Evolutionary conservation across 2,888 invertebrate species (phyloP).

Genomic region (Apamea sordens): DNA sequence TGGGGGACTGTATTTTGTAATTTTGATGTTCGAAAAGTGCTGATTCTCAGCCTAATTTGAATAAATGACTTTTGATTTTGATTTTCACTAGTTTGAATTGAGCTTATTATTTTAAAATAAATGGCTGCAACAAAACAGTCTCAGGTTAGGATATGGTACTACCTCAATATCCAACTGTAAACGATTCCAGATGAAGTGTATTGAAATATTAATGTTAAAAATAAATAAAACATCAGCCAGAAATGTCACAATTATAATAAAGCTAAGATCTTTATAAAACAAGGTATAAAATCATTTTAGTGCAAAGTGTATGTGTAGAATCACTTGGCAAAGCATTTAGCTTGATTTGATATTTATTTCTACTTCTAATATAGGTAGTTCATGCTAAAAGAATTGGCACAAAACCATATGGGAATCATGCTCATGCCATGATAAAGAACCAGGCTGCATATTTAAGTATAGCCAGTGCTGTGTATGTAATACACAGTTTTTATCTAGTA

Average conservation of each 20-base stretch:
- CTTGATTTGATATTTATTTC: neutral
- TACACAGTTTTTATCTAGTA: neutral
- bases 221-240: neutral
- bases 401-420: neutral
- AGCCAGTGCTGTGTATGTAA: neutral
- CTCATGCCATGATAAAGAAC: neutral
- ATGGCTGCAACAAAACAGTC: neutral
- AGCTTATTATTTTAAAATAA: neutral
- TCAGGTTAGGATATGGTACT: neutral
- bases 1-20: no score
- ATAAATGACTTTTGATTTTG: no score
- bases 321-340: neutral
- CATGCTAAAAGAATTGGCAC: neutral
- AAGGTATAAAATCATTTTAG: neutral
- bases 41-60: no score
- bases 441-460: neutral
- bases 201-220: neutral
- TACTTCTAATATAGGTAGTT: neutral
- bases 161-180: constrained; percentile 7
- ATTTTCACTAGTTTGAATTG: neutral
- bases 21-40: no score
- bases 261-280: neutral
- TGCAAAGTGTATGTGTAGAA: neutral
- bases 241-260: neutral
- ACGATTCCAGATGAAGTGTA: neutral